Conservation (phyloP, 2,888 invertebrate genomes). For the Chymomyza amoena region DNA sequence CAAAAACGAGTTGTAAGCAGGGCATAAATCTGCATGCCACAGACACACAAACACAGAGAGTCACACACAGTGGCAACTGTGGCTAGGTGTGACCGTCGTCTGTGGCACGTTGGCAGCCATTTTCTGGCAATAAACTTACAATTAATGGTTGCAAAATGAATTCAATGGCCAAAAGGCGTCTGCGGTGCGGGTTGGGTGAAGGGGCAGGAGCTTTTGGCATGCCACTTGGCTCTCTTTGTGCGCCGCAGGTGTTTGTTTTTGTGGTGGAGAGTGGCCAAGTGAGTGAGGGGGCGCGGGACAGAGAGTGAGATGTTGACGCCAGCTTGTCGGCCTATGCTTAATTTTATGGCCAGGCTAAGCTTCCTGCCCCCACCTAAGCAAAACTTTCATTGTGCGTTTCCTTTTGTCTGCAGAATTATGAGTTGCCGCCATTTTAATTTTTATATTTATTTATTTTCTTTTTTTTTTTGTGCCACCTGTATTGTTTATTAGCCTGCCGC, state of each 20-base stretch:
- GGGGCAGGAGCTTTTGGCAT: slow-evolving; percentile 10
- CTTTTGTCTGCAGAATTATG: background rate
- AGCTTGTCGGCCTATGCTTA: background rate
- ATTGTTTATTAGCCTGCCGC: background rate
- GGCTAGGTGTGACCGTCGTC: background rate
- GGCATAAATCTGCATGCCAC: slow-evolving; percentile 49
- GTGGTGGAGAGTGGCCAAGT: no score
- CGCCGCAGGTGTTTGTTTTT: slow-evolving; percentile 31
- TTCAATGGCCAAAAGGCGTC: slow-evolving; percentile 28
- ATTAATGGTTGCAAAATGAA: slow-evolving; percentile 57
- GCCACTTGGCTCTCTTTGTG: slow-evolving; percentile 13
- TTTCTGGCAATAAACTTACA: slow-evolving; percentile 63
- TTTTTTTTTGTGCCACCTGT: background rate
- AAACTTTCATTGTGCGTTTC: background rate
- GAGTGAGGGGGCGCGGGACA: no score
- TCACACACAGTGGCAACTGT: background rate
- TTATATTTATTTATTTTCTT: background rate
- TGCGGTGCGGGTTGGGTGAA: background rate
- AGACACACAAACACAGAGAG: background rate
- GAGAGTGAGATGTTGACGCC: background rate
- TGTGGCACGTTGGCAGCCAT: slow-evolving; percentile 28
- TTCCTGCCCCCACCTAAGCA: no score
- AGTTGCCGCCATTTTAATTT: background rate
- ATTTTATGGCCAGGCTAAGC: background rate
- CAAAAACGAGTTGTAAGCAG: slow-evolving; percentile 27